Base-by-base conservation (phyloP, 2,888 invertebrate species). In the Cheilosia impressa region DNA sequence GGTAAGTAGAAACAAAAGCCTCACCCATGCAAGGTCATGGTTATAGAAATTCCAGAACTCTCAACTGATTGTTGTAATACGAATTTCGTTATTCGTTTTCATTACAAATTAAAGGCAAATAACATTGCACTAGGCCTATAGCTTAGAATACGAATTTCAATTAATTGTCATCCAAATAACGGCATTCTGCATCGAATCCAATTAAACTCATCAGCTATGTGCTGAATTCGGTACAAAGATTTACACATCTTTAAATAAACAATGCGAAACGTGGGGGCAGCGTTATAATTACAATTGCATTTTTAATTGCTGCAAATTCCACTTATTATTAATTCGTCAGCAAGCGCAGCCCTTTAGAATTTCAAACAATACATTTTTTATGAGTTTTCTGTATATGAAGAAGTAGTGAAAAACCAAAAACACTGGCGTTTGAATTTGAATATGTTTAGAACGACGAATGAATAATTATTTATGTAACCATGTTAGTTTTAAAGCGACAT, bases 251-350 rank as follows among this genome's bases (percentile, higher is more conserved):
- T 43, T 62, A 72, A 53, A 72, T 72, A 53, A 72, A 72, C 72
- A 72, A 72, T 62, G 62, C 10, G 71, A 19, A 53, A 22, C 62
- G 43, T 62, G 72, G 53, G 53, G 43, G 53, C 31, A 62, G 72
- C 41, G 72, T 43, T 45, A 43, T 72, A 72, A 72, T 62, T 72
- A 43, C 52, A 62, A 72, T 53, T 72, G 52, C 62, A 72, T 72
- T 72, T 62, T 72, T 72, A 72, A 72, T 72, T 72, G 72, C 72
- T n/a, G 62, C 41, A 45, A 72, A 62, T 43, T 62, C 43, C 53
- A 62, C 62, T 72, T 62, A 53, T 72, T 72, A 62, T 62, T 62
- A 72, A 72, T 72, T 72, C 72, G 62, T 72, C 45, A 43, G 41
- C 52, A 62, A 50, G 72, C 43, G 41, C 24, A 53, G 17, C 62